Evolutionary conservation across 2,113 vertebrate genomes (phyloP).

Genomic region (Albula glossodonta): DNA sequence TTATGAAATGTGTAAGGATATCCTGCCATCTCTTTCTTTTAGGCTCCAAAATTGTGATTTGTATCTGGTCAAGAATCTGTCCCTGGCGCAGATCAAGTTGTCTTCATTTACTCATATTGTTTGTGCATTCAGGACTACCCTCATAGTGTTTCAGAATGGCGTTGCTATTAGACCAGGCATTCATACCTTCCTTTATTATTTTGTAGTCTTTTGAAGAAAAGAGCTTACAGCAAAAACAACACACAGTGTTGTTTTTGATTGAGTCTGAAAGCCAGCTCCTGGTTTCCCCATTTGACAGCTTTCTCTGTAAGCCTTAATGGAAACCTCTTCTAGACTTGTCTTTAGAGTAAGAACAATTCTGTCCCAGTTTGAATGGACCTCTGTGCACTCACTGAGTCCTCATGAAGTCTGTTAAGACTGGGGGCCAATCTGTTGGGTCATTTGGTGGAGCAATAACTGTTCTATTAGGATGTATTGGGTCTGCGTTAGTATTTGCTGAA

Average conservation of each 20-base stretch:
- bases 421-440: slow-evolving; percentile 28
- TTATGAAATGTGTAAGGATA: slow-evolving; percentile 23
- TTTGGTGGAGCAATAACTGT: slow-evolving; percentile 31
- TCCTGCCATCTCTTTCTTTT: slow-evolving; percentile 30
- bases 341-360: slow-evolving; percentile 25
- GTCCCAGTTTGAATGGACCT: slow-evolving; percentile 25
- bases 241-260: slow-evolving; percentile 27
- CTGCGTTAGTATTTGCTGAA: slow-evolving; percentile 31
- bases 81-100: slow-evolving; percentile 18
- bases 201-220: slow-evolving; percentile 29
- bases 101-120: slow-evolving; percentile 28
- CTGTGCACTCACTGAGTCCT: slow-evolving; percentile 26
- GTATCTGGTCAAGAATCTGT: slow-evolving; percentile 20
- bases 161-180: slow-evolving; percentile 28
- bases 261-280: slow-evolving; percentile 22
- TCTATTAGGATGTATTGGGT: slow-evolving; percentile 21
- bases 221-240: slow-evolving; percentile 28
- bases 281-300: slow-evolving; percentile 28
- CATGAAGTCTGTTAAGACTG: slow-evolving; percentile 31
- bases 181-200: slow-evolving; percentile 28
- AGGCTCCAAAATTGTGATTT: slow-evolving; percentile 26
- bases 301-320: slow-evolving; percentile 22
- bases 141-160: slow-evolving; percentile 28
- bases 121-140: slow-evolving; percentile 23
- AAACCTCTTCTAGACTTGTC: slow-evolving; percentile 30